Conservation (phyloP, 2,797 vertebrate species). For the Gymnoscopelus braueri region DNA sequence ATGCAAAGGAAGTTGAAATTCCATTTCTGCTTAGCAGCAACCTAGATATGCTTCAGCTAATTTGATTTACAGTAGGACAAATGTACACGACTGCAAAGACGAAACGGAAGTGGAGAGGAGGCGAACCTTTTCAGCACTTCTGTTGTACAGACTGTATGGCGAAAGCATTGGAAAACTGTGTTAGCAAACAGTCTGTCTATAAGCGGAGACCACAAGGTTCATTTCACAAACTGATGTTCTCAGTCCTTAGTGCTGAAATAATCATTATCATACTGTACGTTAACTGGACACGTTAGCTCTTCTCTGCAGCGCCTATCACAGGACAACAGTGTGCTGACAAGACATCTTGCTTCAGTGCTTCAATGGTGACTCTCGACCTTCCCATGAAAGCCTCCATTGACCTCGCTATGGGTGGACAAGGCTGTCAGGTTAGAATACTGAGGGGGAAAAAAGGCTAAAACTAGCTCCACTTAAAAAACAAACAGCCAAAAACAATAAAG, state of each 20-base stretch:
- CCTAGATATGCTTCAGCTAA: too few relatives aligned
- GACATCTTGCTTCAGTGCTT: constrained; percentile 39
- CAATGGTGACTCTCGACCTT: constrained; percentile 39
- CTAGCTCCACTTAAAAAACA: constrained; percentile 36
- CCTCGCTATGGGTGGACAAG: constrained; percentile 47
- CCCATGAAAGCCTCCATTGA: constrained; percentile 43
- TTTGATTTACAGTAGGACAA: too few relatives aligned
- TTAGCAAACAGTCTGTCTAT: too few relatives aligned
- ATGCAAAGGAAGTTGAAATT: too few relatives aligned
- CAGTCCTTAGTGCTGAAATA: constrained; percentile 22
- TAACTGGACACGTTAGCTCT: constrained; percentile 34
- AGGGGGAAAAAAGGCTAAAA: constrained; percentile 24
- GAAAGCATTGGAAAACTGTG: too few relatives aligned
- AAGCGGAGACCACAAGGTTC: constrained; percentile 3
- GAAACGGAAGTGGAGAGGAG: too few relatives aligned
- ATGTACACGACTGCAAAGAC: too few relatives aligned
- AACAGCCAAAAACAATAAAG: constrained; percentile 25
- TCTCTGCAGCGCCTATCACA: constrained; percentile 36
- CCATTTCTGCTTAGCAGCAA: too few relatives aligned
- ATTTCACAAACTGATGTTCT: constrained; percentile 39
- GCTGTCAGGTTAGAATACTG: constrained; percentile 41
- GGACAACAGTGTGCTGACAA: constrained; percentile 46
- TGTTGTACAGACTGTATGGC: too few relatives aligned
- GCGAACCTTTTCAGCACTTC: too few relatives aligned
- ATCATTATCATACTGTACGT: constrained; percentile 22